These are phyloP conservation scores for Pipistrellus pipistrellus DNA, from an alignment of 2,797 vertebrate species.

Conservation along the genomic window DNA sequence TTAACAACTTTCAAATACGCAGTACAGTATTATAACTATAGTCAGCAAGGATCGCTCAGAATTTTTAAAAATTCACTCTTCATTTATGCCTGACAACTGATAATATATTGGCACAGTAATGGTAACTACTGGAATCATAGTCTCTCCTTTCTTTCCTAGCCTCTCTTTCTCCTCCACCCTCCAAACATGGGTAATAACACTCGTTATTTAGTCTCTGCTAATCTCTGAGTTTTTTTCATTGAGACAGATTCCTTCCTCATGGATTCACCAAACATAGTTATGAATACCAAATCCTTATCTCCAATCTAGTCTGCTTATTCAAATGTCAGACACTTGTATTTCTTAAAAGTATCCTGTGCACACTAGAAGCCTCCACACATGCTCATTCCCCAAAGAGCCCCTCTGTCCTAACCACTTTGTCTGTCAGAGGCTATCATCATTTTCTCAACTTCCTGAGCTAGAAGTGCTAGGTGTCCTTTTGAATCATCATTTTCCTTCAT, in stretches of 20 bases:
- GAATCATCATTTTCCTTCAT: constrained; percentile 35
- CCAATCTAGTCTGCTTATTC: not conserved
- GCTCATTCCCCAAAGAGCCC: not conserved
- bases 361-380: not conserved
- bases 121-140: not conserved
- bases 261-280: not conserved
- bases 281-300: not conserved
- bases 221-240: not conserved
- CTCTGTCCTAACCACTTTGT: not conserved
- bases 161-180: not conserved
- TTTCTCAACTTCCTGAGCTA: constrained; percentile 17
- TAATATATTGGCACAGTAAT: not conserved
- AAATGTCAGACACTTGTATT: not conserved
- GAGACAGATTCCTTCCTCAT: not conserved
- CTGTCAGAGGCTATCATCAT: not conserved
- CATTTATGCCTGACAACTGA: not conserved
- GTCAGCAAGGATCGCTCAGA: not conserved
- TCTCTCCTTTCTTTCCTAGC: not conserved
- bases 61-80: not conserved
- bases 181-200: not conserved
- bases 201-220: not conserved
- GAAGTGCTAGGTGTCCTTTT: not conserved
- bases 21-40: not conserved
- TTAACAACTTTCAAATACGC: not conserved
- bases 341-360: not conserved